A percentile compares a stretch with the other conserved stretches of the same genome.
phyloP scores from a whole-genome alignment of 2,797 vertebrate genomes.

The Loris lydekkerianus region DNA sequence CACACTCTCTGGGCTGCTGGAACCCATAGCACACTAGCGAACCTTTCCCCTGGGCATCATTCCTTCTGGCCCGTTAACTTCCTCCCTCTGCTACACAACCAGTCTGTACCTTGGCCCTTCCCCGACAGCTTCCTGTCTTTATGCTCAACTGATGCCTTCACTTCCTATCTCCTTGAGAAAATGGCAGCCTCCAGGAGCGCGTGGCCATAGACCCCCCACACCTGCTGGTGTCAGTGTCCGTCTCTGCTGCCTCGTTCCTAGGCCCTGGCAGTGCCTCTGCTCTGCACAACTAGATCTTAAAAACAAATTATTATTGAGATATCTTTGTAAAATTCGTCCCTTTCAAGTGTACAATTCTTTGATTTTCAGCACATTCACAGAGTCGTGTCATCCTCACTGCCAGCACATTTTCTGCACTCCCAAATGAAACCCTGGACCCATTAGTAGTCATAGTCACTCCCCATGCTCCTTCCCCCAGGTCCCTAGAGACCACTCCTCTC shows the following conservation, averaged over 20 bases:
- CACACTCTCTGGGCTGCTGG: background rate
- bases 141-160: background rate
- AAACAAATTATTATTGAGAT: background rate
- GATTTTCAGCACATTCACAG: background rate
- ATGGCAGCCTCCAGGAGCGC: background rate
- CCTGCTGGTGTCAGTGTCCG: background rate
- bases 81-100: background rate
- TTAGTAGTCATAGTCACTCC: background rate
- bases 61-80: background rate
- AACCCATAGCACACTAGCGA: accelerated
- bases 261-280: background rate
- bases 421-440: background rate
- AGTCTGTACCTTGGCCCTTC: background rate
- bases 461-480: background rate
- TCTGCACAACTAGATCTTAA: background rate
- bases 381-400: background rate
- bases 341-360: background rate
- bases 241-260: background rate
- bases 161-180: background rate
- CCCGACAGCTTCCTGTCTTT: background rate
- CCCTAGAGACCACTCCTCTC: background rate
- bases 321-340: background rate
- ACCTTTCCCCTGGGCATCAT: background rate
- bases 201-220: accelerated
- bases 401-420: background rate